Conservation (phyloP, 2,797 vertebrate species). For the Hydrolagus colliei region DNA sequence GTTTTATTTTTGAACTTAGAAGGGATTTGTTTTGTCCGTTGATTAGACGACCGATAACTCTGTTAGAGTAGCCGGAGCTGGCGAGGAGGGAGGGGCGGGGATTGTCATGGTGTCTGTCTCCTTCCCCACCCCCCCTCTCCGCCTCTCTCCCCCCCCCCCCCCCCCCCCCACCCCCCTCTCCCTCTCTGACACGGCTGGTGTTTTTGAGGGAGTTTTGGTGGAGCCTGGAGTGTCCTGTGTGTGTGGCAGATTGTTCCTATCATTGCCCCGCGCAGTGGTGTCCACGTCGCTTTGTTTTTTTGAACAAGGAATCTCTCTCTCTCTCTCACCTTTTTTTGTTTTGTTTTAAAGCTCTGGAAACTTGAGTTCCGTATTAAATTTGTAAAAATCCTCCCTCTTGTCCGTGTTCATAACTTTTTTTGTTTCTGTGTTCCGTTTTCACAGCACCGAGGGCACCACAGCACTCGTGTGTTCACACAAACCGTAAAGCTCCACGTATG, state of each 20-base stretch:
- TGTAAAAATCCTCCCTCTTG: background rate
- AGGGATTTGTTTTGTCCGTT: background rate
- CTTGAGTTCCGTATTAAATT: background rate
- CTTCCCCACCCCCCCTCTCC: too few species aligned
- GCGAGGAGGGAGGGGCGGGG: background rate
- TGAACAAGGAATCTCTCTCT: background rate
- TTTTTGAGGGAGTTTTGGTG: background rate
- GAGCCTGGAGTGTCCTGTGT: background rate
- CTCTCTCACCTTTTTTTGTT: background rate
- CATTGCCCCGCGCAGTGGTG: background rate
- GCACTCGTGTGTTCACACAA: background rate
- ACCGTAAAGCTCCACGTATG: background rate
- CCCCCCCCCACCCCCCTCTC: background rate
- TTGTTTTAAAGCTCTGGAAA: slow-evolving; percentile 15
- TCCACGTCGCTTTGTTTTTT: background rate
- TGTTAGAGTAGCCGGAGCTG: slow-evolving; percentile 23
- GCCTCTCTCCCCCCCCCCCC: too few species aligned
- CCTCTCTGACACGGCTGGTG: slow-evolving; percentile 4
- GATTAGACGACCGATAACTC: slow-evolving; percentile 16
- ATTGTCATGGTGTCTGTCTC: too few species aligned
- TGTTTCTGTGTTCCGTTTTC: background rate
- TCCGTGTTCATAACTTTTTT: background rate
- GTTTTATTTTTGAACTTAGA: slow-evolving; percentile 24
- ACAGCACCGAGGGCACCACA: too few species aligned
- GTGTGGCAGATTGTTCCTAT: slow-evolving; percentile 14